Conservation (phyloP, 2,888 invertebrate species). For the Cryptosula pallasiana region DNA sequence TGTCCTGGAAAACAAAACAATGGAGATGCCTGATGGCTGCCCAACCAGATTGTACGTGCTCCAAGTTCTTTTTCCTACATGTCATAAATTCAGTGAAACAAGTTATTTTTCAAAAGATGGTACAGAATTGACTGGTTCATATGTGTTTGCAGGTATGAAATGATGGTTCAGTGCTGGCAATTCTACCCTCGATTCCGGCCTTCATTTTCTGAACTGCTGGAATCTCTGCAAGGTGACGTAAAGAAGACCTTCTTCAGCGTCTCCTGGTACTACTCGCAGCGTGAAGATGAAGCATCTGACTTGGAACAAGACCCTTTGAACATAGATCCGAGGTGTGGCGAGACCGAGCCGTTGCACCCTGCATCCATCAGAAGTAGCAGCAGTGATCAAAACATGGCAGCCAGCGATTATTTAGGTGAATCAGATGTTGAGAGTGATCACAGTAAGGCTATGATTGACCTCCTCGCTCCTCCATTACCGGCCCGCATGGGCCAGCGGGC, state of each 20-base stretch:
- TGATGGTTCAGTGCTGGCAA: conserved; percentile 91
- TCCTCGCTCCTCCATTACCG: neutral
- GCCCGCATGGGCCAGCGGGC: neutral
- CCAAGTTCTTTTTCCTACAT: no score
- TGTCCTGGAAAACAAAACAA: conserved; percentile 77
- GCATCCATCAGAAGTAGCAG: neutral
- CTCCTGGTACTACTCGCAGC: conserved; percentile 12
- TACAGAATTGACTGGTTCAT: neutral
- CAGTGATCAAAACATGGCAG: conserved; percentile 3
- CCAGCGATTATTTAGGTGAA: neutral
- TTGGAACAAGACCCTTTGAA: neutral
- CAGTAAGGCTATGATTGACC: neutral
- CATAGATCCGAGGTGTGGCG: neutral
- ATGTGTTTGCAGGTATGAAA: conserved; percentile 60
- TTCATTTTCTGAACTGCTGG: conserved; percentile 68
- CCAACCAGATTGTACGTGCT: conserved; percentile 69
- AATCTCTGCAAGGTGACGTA: conserved; percentile 57
- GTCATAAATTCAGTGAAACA: no score
- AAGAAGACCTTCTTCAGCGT: conserved; percentile 20
- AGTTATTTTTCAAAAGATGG: neutral
- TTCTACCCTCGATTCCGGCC: conserved; percentile 75
- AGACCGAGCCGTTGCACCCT: conserved; percentile 15
- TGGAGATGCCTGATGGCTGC: conserved; percentile 93
- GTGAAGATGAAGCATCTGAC: neutral
- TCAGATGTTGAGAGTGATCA: neutral